These are phyloP conservation scores for Plutomurus gul DNA, from an alignment of 1,140 invertebrate genomes.

Conservation along the genomic window DNA sequence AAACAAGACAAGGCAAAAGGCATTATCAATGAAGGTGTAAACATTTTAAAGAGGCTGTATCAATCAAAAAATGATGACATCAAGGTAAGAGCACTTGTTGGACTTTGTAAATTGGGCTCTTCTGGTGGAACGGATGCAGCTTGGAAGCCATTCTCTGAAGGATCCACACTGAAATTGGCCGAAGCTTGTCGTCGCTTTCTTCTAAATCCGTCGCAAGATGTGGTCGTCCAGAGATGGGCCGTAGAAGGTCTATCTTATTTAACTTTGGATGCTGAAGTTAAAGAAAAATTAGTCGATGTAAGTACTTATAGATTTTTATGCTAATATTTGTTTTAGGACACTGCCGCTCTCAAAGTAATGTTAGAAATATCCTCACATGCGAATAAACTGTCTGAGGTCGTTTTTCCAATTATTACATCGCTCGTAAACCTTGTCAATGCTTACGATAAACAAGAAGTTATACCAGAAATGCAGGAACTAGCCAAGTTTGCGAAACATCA, in stretches of 20 bases:
- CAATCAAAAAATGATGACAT: conserved; percentile 89
- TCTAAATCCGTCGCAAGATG: conserved; percentile 82
- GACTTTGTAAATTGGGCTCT: conserved; percentile 95
- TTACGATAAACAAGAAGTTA: conserved; percentile 96
- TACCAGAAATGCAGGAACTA: conserved; percentile 95
- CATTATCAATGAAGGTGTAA: conserved; percentile 87
- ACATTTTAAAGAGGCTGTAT: conserved; percentile 93
- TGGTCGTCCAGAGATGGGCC: conserved; percentile 91
- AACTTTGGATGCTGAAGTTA: conserved; percentile 97
- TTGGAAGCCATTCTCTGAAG: conserved; percentile 87
- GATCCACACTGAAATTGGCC: conserved; percentile 85
- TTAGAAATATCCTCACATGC: conserved; percentile 50
- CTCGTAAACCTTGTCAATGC: conserved; percentile 97
- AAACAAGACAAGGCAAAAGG: conserved; percentile 96
- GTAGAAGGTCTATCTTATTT: conserved; percentile 96
- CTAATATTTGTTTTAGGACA: conserved; percentile 58
- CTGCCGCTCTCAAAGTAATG: conserved; percentile 37
- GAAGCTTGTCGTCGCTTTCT: conserved; percentile 89
- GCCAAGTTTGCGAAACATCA: conserved; percentile 99
- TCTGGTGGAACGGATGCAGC: conserved; percentile 95
- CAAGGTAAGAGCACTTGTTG: conserved; percentile 84
- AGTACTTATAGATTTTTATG: conserved; percentile 63
- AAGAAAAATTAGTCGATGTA: conserved; percentile 91
- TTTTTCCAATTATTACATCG: conserved; percentile 89
- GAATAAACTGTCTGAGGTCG: conserved; percentile 52